A percentile compares a stretch with the other conserved stretches of the same genome.
phyloP scores from a whole-genome alignment of 2,797 vertebrate species.

The Gadopsis bispinosus region DNA sequence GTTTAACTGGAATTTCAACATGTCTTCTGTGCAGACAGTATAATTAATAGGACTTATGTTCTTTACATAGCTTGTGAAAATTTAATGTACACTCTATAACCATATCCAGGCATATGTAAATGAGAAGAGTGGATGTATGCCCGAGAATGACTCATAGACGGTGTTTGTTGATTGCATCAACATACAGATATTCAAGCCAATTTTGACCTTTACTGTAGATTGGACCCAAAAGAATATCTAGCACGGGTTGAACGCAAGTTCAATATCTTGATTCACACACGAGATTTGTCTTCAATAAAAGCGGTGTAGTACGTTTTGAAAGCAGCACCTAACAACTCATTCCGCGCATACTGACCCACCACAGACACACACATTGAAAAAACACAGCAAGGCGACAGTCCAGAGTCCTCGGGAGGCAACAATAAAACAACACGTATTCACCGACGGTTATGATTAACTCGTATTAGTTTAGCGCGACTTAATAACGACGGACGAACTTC shows the following conservation, averaged over 20 bases:
- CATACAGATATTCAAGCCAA: neutral
- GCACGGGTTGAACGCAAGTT: neutral
- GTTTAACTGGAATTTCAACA: neutral
- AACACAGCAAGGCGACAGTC: neutral
- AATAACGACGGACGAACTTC: neutral
- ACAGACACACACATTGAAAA: neutral
- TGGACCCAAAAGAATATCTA: neutral
- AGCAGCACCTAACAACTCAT: neutral
- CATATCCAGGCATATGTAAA: neutral
- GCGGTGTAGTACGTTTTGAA: neutral
- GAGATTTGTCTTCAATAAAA: neutral
- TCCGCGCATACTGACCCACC: neutral
- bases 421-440: neutral
- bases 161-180: neutral
- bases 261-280: neutral
- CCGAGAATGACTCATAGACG: neutral
- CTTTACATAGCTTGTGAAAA: too few relatives aligned
- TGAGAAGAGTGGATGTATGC: neutral
- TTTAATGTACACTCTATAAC: neutral
- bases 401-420: neutral
- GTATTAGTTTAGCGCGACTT: neutral
- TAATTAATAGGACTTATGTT: neutral
- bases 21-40: neutral
- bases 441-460: neutral
- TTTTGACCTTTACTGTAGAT: neutral